phyloP scores from a whole-genome alignment of 1,140 invertebrate genomes.

The Littorina saxatilis region DNA sequence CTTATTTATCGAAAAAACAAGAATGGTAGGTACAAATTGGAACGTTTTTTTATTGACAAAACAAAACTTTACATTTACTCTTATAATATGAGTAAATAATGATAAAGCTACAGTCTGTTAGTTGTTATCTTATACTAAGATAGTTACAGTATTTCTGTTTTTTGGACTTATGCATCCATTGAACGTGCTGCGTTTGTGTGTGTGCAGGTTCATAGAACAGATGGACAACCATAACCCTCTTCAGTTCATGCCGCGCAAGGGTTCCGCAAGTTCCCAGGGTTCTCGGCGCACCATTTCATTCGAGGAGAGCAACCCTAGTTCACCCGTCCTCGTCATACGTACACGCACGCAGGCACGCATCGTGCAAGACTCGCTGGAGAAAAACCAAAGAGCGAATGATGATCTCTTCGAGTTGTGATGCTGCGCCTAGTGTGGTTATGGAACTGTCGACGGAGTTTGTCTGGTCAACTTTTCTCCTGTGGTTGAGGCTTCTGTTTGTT shows the following conservation, averaged over 20 bases:
- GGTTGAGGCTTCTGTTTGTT: not conserved
- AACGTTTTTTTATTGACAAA: no score
- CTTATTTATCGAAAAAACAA: no score
- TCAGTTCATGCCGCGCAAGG: conserved; percentile 28
- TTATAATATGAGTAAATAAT: no score
- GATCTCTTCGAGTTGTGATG: conserved; percentile 37
- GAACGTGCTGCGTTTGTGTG: conserved; percentile 20
- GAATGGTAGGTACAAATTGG: no score
- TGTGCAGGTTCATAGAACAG: conserved; percentile 25
- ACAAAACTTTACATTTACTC: no score
- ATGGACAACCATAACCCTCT: conserved; percentile 35
- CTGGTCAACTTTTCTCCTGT: no score
- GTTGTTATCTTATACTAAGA: no score
- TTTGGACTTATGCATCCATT: no score
- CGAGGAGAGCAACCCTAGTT: conserved; percentile 15
- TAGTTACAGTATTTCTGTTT: no score
- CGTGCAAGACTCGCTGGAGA: conserved; percentile 34
- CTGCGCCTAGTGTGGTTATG: not conserved
- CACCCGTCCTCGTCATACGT: conserved; percentile 30
- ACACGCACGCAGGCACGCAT: conserved; percentile 20
- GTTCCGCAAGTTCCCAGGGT: conserved; percentile 28
- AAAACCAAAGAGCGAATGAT: conserved; percentile 30
- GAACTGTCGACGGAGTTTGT: no score
- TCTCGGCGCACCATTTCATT: conserved; percentile 29
- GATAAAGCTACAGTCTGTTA: no score